phyloP scores from a whole-genome alignment of 2,888 invertebrate species.

The Dryococelus australis region DNA sequence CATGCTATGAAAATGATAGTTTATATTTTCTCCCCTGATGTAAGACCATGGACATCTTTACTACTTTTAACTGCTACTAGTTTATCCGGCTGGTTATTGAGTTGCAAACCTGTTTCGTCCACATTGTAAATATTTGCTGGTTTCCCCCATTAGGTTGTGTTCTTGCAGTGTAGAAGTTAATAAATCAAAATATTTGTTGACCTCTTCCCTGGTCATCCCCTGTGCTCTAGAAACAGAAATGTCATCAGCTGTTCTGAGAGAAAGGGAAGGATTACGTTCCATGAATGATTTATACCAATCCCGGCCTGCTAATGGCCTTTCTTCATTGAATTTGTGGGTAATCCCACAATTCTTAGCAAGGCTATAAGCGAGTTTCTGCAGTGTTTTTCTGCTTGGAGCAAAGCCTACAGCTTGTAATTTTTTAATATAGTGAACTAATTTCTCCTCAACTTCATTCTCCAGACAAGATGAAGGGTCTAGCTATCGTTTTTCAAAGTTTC shows the following conservation, averaged over 20 bases:
- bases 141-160: conserved; percentile 45
- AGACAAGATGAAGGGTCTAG: conserved; percentile 22
- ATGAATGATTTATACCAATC: conserved; percentile 27
- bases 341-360: neutral
- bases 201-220: conserved; percentile 23
- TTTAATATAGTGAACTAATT: conserved; percentile 23
- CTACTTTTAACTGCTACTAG: conserved; percentile 25
- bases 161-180: conserved; percentile 29
- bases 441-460: conserved; percentile 7
- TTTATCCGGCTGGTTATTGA: conserved; percentile 44
- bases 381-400: conserved; percentile 8
- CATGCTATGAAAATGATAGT: too few relatives aligned
- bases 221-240: conserved; percentile 24
- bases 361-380: neutral
- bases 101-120: conserved; percentile 48
- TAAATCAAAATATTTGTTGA: conserved; percentile 26
- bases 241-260: conserved; percentile 21
- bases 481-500: neutral
- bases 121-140: conserved; percentile 48
- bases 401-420: conserved; percentile 27
- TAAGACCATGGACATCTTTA: conserved; percentile 46
- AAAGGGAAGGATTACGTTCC: conserved; percentile 11
- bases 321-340: neutral
- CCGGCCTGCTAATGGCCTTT: neutral
- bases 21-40: conserved; percentile 50